phyloP scores from a whole-genome alignment of 2,113 vertebrate species.

The Hirundichthys speculiger region DNA sequence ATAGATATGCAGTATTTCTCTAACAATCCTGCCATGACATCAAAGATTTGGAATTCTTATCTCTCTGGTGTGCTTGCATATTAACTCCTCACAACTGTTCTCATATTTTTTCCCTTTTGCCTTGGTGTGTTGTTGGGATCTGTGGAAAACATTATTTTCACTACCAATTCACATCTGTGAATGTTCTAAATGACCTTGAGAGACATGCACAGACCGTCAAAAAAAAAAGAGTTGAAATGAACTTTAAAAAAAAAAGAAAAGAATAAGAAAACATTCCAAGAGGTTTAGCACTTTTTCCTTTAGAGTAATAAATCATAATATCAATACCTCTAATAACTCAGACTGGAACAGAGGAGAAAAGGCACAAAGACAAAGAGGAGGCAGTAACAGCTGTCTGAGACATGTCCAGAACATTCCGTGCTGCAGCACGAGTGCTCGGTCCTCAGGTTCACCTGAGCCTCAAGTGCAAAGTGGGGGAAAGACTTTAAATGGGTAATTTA shows the following conservation, averaged over 20 bases:
- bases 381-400: slow-evolving; percentile 43
- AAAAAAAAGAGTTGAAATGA: slow-evolving; percentile 8
- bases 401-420: slow-evolving; percentile 65
- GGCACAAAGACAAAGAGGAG: slow-evolving; percentile 30
- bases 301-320: slow-evolving; percentile 59
- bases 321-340: slow-evolving; percentile 52
- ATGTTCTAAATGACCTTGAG: slow-evolving; percentile 34
- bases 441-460: slow-evolving; percentile 51
- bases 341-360: slow-evolving; percentile 20
- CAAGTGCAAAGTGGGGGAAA: neutral
- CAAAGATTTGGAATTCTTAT: slow-evolving; percentile 56
- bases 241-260: slow-evolving; percentile 37
- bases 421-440: slow-evolving; percentile 33
- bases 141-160: slow-evolving; percentile 51
- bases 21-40: slow-evolving; percentile 29
- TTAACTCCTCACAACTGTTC: slow-evolving; percentile 42
- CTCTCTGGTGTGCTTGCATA: slow-evolving; percentile 44
- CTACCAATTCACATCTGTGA: slow-evolving; percentile 62
- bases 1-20: slow-evolving; percentile 22
- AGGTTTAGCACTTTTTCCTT: slow-evolving; percentile 13
- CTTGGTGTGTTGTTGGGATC: slow-evolving; percentile 41
- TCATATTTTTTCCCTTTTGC: slow-evolving; percentile 52
- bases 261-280: slow-evolving; percentile 41
- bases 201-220: slow-evolving; percentile 29
- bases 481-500: slow-evolving; percentile 43